Base-by-base conservation (phyloP, 2,113 vertebrate species). In the Chaenocephalus aceratus region DNA sequence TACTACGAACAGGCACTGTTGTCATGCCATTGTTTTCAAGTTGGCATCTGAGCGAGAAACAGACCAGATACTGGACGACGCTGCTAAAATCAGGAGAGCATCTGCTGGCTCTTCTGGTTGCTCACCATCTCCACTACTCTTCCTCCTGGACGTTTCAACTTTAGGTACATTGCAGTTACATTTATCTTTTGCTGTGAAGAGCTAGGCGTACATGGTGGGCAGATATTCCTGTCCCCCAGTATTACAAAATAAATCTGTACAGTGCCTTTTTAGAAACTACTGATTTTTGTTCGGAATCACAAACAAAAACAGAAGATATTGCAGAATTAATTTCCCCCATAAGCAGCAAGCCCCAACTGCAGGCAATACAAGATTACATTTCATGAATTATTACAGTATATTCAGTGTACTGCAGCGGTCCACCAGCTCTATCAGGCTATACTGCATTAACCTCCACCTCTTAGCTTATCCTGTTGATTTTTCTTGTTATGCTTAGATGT, bases 331-430 rank as follows among this genome's bases (percentile, higher is more conserved):
- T 75, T 49, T 21, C 80, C 85, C 90, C 83, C 83, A 80, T 52
- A 92, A 93, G 93, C 94, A 95, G 90, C 94, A 93, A 93, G 89
- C 91, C 91, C 93, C 88, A 66, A 84, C 88, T 88, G 91, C 92
- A 93, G 88, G 89, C 76, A 87, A 90, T 84, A 92, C 77, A 92
- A 90, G 88, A 89, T 88, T 87, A 92, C 86, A 88, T 71, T 79
- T 80, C 85, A 84, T 63, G 78, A 93, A 89, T 87, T 68, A 85
- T 82, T 49, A 84, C 89, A 90, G 86, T 63, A 78, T 70, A 72
- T 51, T 80, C 74, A 79, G 86, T 85, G 67, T 67, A 67, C 81
- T 75, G 69, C 75, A 75, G 79, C 53, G 15, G 61, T 77, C 79
- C 86, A 80, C 64, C 85, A 79, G 86, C 87, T 89, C 53, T 36